These are phyloP conservation scores for Cryptus armator DNA, from an alignment of 2,888 invertebrate species.

Conservation along the genomic window DNA sequence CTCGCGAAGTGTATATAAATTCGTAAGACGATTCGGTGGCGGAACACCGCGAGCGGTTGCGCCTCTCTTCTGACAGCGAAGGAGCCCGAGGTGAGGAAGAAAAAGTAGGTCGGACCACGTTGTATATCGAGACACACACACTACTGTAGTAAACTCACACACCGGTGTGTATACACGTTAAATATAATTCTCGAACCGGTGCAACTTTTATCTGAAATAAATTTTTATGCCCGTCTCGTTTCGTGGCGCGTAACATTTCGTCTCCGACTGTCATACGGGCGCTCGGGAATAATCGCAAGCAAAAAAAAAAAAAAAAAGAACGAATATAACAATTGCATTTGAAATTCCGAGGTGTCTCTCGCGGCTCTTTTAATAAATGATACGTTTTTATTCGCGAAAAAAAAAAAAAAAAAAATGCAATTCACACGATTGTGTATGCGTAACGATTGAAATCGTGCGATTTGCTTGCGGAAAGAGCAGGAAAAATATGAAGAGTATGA, in stretches of 20 bases:
- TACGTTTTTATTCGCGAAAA: constrained; percentile 5
- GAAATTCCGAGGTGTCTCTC: not conserved
- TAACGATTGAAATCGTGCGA: constrained; percentile 72
- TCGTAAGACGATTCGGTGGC: constrained; percentile 1
- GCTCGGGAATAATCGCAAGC: constrained; percentile 25
- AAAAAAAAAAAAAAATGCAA: constrained; percentile 17
- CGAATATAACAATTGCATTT: constrained; percentile 9
- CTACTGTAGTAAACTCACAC: constrained; percentile 6
- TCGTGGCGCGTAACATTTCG: constrained; percentile 42
- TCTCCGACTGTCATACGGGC: constrained; percentile 39
- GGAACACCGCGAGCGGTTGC: not conserved
- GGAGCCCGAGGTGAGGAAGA: constrained; percentile 74
- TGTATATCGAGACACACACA: constrained; percentile 41
- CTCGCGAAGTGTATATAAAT: constrained; percentile 40
- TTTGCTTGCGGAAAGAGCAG: constrained; percentile 63
- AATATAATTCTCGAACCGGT: constrained; percentile 46
- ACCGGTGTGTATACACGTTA: not conserved
- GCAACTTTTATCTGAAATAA: constrained; percentile 46
- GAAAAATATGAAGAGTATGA: constrained; percentile 32
- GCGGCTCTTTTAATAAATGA: not conserved
- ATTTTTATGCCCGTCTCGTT: constrained; percentile 34
- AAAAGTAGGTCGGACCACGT: constrained; percentile 81
- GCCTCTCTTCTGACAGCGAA: not conserved
- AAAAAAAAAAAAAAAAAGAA: constrained; percentile 1
- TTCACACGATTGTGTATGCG: constrained; percentile 45